Evolutionary conservation across 2,797 vertebrate genomes (phyloP).

Genomic region (Clamator glandarius): DNA sequence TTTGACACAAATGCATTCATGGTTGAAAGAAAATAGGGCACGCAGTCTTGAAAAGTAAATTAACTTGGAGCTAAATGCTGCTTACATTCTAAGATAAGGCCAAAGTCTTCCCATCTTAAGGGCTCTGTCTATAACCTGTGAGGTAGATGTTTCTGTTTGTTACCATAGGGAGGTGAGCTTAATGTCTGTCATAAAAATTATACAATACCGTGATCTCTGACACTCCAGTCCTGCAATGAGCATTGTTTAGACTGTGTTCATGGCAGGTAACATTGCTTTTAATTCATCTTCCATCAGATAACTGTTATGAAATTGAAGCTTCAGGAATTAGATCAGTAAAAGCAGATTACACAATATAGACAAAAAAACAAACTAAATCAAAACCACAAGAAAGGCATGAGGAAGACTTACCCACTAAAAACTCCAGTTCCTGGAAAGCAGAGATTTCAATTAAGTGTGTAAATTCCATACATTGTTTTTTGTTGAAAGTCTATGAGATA

Average conservation of each 20-base stretch:
- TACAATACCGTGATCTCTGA: not conserved
- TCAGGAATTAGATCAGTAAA: not conserved
- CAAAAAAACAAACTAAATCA: not conserved
- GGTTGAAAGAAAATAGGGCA: constrained; percentile 6
- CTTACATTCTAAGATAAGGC: constrained; percentile 25
- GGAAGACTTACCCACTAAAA: not conserved
- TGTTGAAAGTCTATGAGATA: not conserved
- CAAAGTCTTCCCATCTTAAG: not conserved
- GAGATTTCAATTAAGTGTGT: not conserved
- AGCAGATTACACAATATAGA: not conserved
- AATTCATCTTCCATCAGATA: not conserved
- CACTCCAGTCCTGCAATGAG: not conserved
- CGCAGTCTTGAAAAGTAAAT: not conserved
- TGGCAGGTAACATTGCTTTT: constrained; percentile 9
- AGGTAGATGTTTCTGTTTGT: not conserved
- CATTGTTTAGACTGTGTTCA: not conserved
- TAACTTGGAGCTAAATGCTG: not conserved
- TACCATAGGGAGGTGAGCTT: not conserved
- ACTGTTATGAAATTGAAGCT: not conserved
- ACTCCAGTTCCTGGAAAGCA: not conserved
- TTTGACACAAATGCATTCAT: not conserved
- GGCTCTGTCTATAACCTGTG: not conserved
- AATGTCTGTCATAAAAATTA: constrained; percentile 7
- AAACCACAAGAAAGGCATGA: not conserved
- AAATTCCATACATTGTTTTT: not conserved